Evolutionary conservation across 2,113 vertebrate species (phyloP).

Genomic region (Melanostigma gelatinosum): DNA sequence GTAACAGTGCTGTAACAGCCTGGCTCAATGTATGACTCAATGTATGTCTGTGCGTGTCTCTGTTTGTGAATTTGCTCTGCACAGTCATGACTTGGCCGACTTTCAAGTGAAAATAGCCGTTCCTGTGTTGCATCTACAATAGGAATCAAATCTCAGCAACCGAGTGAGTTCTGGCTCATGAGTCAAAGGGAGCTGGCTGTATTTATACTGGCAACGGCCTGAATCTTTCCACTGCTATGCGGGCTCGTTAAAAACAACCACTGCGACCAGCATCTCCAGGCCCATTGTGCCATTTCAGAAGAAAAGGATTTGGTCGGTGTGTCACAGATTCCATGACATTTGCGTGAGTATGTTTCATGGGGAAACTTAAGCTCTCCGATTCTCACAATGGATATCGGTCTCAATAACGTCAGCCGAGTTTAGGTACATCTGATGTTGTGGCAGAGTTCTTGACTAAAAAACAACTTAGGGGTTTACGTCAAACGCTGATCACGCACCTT

Average conservation of each 20-base stretch:
- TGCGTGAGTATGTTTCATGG: background rate
- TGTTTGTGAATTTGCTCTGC: constrained; percentile 41
- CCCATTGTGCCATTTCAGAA: constrained; percentile 31
- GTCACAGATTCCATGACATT: constrained; percentile 47
- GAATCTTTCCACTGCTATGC: constrained; percentile 58
- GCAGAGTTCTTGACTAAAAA: constrained; percentile 9
- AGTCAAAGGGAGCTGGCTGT: constrained; percentile 56
- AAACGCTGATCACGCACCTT: constrained; percentile 40
- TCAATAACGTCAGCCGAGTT: constrained; percentile 15
- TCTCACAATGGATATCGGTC: constrained; percentile 15
- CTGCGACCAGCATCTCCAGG: constrained; percentile 17
- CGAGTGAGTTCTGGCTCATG: constrained; percentile 41
- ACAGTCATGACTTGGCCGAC: constrained; percentile 58
- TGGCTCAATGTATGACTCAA: constrained; percentile 21
- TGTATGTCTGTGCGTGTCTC: constrained; percentile 25
- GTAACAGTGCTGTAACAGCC: constrained; percentile 28
- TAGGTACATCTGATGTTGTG: constrained; percentile 27
- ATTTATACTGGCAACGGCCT: constrained; percentile 60
- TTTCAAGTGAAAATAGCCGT: constrained; percentile 54
- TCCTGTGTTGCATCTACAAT: constrained; percentile 54
- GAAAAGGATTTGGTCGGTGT: constrained; percentile 31
- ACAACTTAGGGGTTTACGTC: constrained; percentile 13
- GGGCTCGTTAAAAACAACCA: constrained; percentile 60
- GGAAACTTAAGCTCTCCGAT: background rate
- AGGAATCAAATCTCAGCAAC: constrained; percentile 56